These are phyloP conservation scores for Pycnonotus jocosus DNA, from an alignment of 2,113 vertebrate genomes.

Conservation along the genomic window DNA sequence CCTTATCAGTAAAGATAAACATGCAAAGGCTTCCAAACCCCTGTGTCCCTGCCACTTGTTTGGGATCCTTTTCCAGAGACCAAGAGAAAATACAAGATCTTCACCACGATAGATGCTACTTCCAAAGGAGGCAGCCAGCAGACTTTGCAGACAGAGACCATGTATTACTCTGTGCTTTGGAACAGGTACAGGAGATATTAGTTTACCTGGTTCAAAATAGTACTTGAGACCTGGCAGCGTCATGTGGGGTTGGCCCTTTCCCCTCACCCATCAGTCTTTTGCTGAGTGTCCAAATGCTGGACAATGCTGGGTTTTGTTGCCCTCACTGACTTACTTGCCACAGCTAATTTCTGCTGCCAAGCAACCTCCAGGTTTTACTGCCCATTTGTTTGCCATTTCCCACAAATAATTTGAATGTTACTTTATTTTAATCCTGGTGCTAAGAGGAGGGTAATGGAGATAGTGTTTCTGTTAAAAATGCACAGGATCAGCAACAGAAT, in stretches of 20 bases:
- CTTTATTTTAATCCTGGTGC: constrained; percentile 6
- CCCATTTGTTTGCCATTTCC: constrained; percentile 8
- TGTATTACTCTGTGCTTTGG: constrained; percentile 17
- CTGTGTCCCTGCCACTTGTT: constrained; percentile 27
- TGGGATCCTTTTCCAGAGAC: constrained; percentile 33
- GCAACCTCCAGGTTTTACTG: not conserved
- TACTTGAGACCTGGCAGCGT: not conserved
- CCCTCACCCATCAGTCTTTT: not conserved
- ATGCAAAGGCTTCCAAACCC: constrained; percentile 26
- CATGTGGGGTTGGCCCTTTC: not conserved
- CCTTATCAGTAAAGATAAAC: constrained; percentile 68
- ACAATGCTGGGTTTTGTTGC: constrained; percentile 10
- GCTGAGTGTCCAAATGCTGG: not conserved
- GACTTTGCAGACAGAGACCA: not conserved
- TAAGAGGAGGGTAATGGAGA: not conserved
- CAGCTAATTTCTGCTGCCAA: constrained; percentile 1
- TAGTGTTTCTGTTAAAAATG: constrained; percentile 19
- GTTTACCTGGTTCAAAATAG: constrained; percentile 50
- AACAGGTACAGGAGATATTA: constrained; percentile 38
- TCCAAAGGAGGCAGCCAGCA: not conserved
- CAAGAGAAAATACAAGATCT: constrained; percentile 30
- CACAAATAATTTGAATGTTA: not conserved
- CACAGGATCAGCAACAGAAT: not conserved
- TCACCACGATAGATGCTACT: not conserved
- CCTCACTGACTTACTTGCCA: not conserved